Conservation (phyloP, 2,797 vertebrate species). For the Cossypha heuglini region DNA sequence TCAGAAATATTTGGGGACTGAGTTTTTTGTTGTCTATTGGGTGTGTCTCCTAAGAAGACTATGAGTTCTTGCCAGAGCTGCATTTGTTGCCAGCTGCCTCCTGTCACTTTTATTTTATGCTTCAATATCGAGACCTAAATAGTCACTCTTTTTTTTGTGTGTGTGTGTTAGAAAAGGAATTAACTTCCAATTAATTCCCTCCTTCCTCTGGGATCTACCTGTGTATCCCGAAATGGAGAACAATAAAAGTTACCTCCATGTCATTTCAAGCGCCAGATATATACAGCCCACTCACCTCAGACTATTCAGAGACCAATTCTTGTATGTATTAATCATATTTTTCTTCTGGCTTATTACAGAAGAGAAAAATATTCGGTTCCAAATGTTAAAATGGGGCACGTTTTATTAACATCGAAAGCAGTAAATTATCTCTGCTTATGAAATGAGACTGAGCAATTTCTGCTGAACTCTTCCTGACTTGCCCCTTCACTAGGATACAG, state of each 20-base stretch:
- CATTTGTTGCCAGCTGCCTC: constrained; percentile 31
- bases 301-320: constrained; percentile 42
- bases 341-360: constrained; percentile 45
- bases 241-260: constrained; percentile 26
- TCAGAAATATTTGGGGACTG: not conserved
- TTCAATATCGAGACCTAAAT: constrained; percentile 60
- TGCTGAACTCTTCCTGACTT: constrained; percentile 62
- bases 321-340: constrained; percentile 50
- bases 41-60: constrained; percentile 29
- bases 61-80: not conserved
- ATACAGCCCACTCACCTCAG: not conserved
- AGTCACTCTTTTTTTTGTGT: constrained; percentile 11
- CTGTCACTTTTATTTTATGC: constrained; percentile 64
- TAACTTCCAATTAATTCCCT: constrained; percentile 58
- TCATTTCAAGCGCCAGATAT: not conserved
- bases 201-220: constrained; percentile 66
- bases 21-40: not conserved
- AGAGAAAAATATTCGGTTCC: constrained; percentile 32
- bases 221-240: constrained; percentile 41
- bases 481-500: constrained; percentile 42
- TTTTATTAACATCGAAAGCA: constrained; percentile 67
- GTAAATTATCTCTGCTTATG: constrained; percentile 70
- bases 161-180: constrained; percentile 62
- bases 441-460: constrained; percentile 61
- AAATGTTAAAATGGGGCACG: constrained; percentile 54